phyloP scores from a whole-genome alignment of 2,113 vertebrate genomes.

The Chloroceryle aenea region DNA sequence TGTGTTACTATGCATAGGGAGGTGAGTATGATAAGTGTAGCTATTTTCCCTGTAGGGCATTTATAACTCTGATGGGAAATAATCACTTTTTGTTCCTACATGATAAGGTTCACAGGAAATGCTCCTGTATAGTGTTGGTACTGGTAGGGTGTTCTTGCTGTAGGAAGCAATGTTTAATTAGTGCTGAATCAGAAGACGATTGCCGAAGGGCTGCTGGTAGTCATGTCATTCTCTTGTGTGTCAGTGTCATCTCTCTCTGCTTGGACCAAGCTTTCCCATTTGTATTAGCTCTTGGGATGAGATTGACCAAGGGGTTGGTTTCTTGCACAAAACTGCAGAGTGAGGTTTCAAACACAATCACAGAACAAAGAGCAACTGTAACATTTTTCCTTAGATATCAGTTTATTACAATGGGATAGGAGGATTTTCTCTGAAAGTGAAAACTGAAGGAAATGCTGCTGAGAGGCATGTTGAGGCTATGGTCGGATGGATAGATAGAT shows the following conservation, averaged over 20 bases:
- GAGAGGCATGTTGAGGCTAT: neutral
- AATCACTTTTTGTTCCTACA: neutral
- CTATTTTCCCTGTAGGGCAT: neutral
- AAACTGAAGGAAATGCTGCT: neutral
- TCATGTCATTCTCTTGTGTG: fast-evolving
- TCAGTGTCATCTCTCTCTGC: neutral
- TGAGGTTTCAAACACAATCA: neutral
- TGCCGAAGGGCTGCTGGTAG: neutral
- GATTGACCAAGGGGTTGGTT: neutral
- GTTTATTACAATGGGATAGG: neutral
- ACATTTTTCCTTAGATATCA: neutral
- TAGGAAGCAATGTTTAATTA: neutral
- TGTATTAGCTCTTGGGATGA: neutral
- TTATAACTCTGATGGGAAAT: neutral
- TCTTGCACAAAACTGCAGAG: neutral
- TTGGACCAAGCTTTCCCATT: neutral
- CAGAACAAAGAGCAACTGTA: neutral
- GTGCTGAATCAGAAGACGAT: neutral
- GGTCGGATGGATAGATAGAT: too few species aligned
- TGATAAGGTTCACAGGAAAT: neutral
- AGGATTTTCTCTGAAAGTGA: neutral
- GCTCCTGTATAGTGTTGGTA: neutral
- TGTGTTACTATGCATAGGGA: neutral
- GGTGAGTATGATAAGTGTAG: neutral
- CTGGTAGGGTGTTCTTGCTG: neutral